A percentile compares a stretch with the other conserved stretches of the same genome.
Evolutionary conservation across 1,140 invertebrate genomes (phyloP).

Genomic region (Apocrypta bakeri): DNA sequence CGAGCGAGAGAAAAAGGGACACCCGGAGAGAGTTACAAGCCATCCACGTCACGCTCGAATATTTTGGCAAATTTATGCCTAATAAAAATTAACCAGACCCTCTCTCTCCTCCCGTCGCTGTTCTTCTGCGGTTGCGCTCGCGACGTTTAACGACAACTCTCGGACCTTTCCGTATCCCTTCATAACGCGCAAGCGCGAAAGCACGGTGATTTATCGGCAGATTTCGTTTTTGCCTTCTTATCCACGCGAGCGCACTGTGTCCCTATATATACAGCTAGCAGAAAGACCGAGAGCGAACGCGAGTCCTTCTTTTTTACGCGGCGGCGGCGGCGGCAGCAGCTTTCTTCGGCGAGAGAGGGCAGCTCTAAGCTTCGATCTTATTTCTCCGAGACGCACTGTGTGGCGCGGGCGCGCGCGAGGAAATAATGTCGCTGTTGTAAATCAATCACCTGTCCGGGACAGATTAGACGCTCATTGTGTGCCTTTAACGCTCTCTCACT

Average conservation of each 20-base stretch:
- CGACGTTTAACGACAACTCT: constrained; percentile 48
- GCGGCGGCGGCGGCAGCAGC: not conserved
- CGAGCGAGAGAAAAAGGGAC: constrained; percentile 52
- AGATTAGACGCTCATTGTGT: constrained; percentile 41
- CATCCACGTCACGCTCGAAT: constrained; percentile 69
- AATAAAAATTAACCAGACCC: constrained; percentile 71
- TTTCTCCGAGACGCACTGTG: constrained; percentile 18
- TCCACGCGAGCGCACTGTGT: not conserved
- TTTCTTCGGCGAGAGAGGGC: not conserved
- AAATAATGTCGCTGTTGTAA: constrained; percentile 61
- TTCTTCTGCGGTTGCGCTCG: constrained; percentile 17
- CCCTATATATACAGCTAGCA: not conserved
- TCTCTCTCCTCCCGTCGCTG: constrained; percentile 2
- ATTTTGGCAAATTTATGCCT: constrained; percentile 72
- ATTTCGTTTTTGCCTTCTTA: constrained; percentile 57
- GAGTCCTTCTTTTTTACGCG: constrained; percentile 24
- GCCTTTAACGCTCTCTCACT: constrained; percentile 25
- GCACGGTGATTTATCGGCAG: constrained; percentile 64
- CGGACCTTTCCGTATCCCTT: constrained; percentile 45
- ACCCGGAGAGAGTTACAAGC: constrained; percentile 64
- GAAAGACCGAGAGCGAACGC: not conserved
- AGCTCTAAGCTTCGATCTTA: constrained; percentile 39
- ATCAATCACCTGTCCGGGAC: constrained; percentile 66
- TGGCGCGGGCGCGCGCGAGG: constrained; percentile 47
- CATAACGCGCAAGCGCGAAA: constrained; percentile 55